Evolutionary conservation across 2,888 invertebrate genomes (phyloP).

Genomic region (Acleris emargana): DNA sequence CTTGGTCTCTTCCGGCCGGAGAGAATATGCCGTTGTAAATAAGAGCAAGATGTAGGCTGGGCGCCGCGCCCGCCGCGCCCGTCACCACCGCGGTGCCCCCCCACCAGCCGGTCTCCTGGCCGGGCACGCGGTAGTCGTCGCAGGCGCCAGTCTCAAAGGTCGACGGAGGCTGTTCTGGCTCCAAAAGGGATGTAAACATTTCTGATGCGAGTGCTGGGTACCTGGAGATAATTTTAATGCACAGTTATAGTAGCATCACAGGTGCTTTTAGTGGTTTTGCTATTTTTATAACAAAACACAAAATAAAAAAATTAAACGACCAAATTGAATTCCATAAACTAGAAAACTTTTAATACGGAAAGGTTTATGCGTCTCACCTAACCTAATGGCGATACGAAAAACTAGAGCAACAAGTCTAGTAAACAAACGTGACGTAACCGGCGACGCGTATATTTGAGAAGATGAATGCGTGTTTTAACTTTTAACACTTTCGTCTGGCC

Average conservation of each 20-base stretch:
- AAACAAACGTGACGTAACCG: slow-evolving; percentile 36
- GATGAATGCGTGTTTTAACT: slow-evolving; percentile 38
- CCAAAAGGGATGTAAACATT: slow-evolving; percentile 90
- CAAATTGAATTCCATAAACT: slow-evolving; percentile 2
- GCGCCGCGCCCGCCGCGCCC: slow-evolving; percentile 90
- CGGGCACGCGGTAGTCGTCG: slow-evolving; percentile 74
- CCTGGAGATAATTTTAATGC: slow-evolving; percentile 47
- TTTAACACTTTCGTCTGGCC: slow-evolving; percentile 36
- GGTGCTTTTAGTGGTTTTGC: background rate
- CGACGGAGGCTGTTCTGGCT: slow-evolving; percentile 87
- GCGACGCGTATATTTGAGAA: slow-evolving; percentile 33
- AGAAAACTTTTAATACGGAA: slow-evolving; percentile 18
- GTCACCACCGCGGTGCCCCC: slow-evolving; percentile 95
- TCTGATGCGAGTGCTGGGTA: slow-evolving; percentile 91
- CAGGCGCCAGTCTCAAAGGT: slow-evolving; percentile 82
- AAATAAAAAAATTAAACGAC: background rate
- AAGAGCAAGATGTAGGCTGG: slow-evolving; percentile 91
- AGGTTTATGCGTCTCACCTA: slow-evolving; percentile 23
- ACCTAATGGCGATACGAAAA: slow-evolving; percentile 30
- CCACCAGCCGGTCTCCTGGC: slow-evolving; percentile 88
- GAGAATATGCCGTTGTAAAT: slow-evolving; percentile 92
- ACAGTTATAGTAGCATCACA: too few relatives aligned
- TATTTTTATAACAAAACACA: background rate
- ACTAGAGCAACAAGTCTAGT: slow-evolving; percentile 36
- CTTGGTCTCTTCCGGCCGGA: slow-evolving; percentile 85